These are phyloP conservation scores for Saturnia japonica DNA, from an alignment of 2,888 invertebrate genomes.

Conservation along the genomic window DNA sequence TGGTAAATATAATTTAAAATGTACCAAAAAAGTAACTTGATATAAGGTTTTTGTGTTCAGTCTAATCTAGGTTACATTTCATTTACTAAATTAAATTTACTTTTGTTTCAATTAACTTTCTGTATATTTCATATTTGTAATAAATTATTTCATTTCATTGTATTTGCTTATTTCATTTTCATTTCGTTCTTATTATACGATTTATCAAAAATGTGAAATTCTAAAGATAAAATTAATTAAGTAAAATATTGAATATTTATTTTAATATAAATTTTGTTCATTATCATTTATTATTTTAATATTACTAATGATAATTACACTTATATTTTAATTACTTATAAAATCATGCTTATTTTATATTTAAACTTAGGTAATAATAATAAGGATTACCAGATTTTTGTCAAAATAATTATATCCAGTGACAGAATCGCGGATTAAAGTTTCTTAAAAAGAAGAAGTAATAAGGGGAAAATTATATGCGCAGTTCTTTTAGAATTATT, in stretches of 20 bases:
- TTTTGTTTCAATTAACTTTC: not conserved
- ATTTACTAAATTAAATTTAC: not conserved
- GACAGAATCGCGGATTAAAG: too few relatives aligned
- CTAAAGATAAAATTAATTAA: not conserved
- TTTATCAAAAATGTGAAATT: not conserved
- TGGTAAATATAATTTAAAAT: not conserved
- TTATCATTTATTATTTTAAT: not conserved
- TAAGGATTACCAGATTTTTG: too few relatives aligned
- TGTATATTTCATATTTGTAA: not conserved
- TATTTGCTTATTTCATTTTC: not conserved
- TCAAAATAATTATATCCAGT: too few relatives aligned
- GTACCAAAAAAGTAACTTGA: not conserved
- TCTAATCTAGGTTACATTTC: not conserved
- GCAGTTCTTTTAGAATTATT: too few relatives aligned
- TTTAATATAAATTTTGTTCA: not conserved
- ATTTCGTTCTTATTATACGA: not conserved
- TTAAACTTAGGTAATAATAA: too few relatives aligned
- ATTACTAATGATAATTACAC: not conserved
- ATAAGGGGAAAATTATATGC: too few relatives aligned
- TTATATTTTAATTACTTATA: too few relatives aligned
- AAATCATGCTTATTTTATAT: not conserved
- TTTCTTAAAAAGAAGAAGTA: too few relatives aligned
- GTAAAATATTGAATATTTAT: not conserved
- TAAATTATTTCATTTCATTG: not conserved
- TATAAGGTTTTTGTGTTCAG: not conserved